Base-by-base conservation (phyloP, 2,888 invertebrate genomes). In the Scelioninae gen. 2 region DNA sequence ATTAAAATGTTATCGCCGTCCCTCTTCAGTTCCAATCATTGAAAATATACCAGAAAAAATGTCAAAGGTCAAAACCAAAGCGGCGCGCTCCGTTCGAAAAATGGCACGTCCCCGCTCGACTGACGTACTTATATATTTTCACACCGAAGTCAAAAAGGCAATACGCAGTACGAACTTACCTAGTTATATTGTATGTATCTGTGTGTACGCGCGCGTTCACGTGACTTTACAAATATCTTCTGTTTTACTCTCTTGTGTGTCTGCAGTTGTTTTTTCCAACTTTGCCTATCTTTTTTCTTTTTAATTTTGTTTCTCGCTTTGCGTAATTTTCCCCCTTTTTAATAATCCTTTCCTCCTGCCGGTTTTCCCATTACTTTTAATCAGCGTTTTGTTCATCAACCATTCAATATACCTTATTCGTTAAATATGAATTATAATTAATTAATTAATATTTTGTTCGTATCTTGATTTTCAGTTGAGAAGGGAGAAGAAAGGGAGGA, bases 71-170 rank as follows among this genome's bases (percentile, higher is more conserved):
- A n/a, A n/a, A n/a, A n/a, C n/a, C n/a, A n/a, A n/a, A n/a, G n/a
- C n/a, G n/a, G n/a, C 16, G 16, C 10, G 43, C 46, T 60, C 65
- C n/a, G 2, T 19, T 64, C 13, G 50, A 52, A 55, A 53, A 65
- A 33, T 69, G 77, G 71, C 78, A 77, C 74, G 78, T 78, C 79
- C 79, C 78, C 77, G 78, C 74, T 68, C 80, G 81, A 79, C 84
- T 81, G 81, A 82, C 75, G 76, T 79, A 77, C 76, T 79, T 78
- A 78, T 78, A 81, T 83, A 82, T 82, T 82, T 85, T 84, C 84
- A 86, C 86, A 86, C 83, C 85, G 81, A 85, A 85, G 83, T 86
- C 85, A 84, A 85, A 86, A 86, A 86, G 86, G 86, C 86, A 86
- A 85, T 86, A 85, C 85, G 84, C 85, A 85, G 85, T 85, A 85